Evolutionary conservation across 2,888 invertebrate species (phyloP).

Genomic region (Leptopilina syphax): DNA sequence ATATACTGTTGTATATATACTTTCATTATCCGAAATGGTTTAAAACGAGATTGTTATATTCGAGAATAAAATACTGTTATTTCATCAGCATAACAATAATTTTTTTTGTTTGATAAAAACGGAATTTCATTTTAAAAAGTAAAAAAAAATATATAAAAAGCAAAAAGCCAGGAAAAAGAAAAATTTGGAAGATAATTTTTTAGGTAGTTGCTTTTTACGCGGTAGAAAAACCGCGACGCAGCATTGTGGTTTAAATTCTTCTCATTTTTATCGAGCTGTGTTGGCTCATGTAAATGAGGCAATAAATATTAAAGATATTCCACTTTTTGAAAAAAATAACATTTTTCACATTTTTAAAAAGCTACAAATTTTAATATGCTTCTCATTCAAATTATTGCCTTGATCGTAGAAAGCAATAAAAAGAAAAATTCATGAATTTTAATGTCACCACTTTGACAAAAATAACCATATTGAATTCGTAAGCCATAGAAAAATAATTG

Average conservation of each 20-base stretch:
- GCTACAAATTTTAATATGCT: constrained; percentile 14
- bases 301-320: constrained; percentile 20
- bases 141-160: too few species aligned
- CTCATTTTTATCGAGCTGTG: constrained; percentile 17
- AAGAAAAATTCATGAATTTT: not conserved
- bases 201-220: constrained; percentile 12
- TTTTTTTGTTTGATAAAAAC: not conserved
- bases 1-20: too few species aligned
- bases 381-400: constrained; percentile 1
- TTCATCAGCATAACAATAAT: not conserved
- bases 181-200: constrained; percentile 4
- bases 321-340: constrained; percentile 14
- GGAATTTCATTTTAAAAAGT: constrained; percentile 4
- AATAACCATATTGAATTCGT: too few species aligned
- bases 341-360: constrained; percentile 20
- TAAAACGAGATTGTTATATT: not conserved
- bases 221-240: constrained; percentile 8
- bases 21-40: too few species aligned
- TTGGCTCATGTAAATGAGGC: constrained; percentile 15
- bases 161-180: not conserved
- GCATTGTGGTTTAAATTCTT: constrained; percentile 17
- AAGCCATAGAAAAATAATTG: too few species aligned
- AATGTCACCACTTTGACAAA: too few species aligned
- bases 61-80: not conserved
- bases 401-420: not conserved